Evolutionary conservation across 2,797 vertebrate genomes (phyloP), one percentile per base, ranked within the genome.

Genomic region (Spinibarbus caldwelli): DNA sequence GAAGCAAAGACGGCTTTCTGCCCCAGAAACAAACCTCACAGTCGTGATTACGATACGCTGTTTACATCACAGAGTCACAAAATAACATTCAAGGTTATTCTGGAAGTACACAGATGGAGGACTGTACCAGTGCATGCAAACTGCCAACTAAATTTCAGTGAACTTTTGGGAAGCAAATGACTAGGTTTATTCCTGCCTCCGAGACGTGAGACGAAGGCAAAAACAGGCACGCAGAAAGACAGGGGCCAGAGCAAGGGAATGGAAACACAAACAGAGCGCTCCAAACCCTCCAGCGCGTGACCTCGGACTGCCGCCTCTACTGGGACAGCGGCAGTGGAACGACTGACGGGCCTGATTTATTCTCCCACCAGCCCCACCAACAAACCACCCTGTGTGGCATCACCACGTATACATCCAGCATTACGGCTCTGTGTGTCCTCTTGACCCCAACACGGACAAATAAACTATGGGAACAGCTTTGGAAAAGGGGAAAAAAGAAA

Each of bases 231-330:
- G 17, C 26, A 47, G 23, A 80, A 31, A 81, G 45, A 49, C 81
- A 54, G 29, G 47, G 47, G 14, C 75, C 29, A 6, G 21, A 67
- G 70, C 54, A 31, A 49, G 70, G 26, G 68, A 85, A 72, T 78
- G 77, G 78, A 80, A 88, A 87, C 54, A 80, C 52, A 85, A 87
- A 82, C 80, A 86, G 67, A 47, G 77, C 17, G 66, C 75, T 84
- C 34, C 29, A 84, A 67, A n/a, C n/a, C 67, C 29, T 72, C 38
- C 64, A 49, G 66, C 14, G 43, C 2, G 15, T 59, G 85, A 86
- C 78, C 82, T 43, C 67, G 49, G 71, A 29, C 82, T 70, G 75
- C 52, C 19, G 72, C 67, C 23, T 86, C 82, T 64, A 29, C 78
- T 67, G 78, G 66, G 66, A 81, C 54, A 3, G 34, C 29, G 52